Conservation (phyloP, 2,888 invertebrate species). For the Melieria omissa region DNA sequence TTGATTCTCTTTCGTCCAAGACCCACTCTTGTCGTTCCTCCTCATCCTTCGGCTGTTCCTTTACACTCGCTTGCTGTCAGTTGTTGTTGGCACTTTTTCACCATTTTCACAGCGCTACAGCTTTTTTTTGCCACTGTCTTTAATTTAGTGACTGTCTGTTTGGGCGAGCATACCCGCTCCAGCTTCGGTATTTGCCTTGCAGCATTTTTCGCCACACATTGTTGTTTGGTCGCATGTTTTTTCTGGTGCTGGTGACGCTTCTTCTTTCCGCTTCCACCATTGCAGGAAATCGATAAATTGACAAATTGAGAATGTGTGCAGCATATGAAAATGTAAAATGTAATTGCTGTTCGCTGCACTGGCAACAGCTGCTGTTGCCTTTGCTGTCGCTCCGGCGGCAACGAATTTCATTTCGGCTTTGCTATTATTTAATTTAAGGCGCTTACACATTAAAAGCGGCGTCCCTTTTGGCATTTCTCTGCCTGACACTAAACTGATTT, state of each 20-base stretch:
- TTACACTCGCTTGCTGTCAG: constrained; percentile 24
- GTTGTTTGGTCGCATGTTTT: too few species aligned
- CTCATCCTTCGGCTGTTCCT: not conserved
- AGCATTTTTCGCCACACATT: too few species aligned
- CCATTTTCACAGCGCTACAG: not conserved
- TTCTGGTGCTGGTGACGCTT: not conserved
- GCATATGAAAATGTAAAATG: constrained; percentile 9
- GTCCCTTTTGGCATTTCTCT: too few species aligned
- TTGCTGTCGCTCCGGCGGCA: too few species aligned
- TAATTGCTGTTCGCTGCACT: not conserved
- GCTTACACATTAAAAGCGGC: too few species aligned
- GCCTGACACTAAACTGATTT: too few species aligned
- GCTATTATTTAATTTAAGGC: too few species aligned
- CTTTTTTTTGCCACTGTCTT: not conserved
- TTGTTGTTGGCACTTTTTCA: constrained; percentile 28
- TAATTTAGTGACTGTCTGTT: too few species aligned
- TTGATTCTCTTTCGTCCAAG: not conserved
- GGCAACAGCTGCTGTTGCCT: too few species aligned
- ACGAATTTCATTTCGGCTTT: too few species aligned
- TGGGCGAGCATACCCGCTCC: too few species aligned
- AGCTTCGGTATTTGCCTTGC: too few species aligned
- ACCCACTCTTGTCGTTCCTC: not conserved
- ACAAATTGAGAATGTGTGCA: constrained; percentile 59
- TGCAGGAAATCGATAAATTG: constrained; percentile 58
- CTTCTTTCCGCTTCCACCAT: constrained; percentile 10